Evolutionary conservation across 2,797 vertebrate species (phyloP).

Genomic region (Sebastes baramenuke): DNA sequence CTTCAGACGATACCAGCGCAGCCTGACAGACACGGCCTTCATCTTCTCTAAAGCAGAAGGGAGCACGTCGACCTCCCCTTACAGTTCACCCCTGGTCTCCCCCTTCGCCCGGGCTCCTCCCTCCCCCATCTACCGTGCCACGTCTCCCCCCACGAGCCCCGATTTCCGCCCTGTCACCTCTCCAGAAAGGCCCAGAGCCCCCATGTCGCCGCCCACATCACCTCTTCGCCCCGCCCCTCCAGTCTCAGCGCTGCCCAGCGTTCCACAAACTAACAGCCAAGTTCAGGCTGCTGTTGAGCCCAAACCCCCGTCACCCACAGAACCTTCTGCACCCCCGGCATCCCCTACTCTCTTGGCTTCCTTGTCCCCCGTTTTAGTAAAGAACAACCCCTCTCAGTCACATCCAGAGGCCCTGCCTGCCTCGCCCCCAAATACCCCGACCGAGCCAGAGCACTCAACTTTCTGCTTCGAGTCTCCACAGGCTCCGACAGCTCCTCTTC

Average conservation of each 20-base stretch:
- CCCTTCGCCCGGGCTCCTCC: constrained; percentile 76
- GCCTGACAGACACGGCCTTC: constrained; percentile 89
- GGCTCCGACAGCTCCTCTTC: constrained; percentile 50
- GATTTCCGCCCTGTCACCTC: constrained; percentile 65
- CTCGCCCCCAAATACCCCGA: constrained; percentile 38
- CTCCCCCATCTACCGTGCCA: constrained; percentile 60
- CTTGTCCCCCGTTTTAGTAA: constrained; percentile 26
- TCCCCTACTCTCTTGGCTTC: constrained; percentile 67
- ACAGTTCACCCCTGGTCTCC: constrained; percentile 77
- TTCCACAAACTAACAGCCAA: constrained; percentile 36
- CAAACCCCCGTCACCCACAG: constrained; percentile 46
- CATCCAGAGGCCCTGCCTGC: constrained; percentile 23
- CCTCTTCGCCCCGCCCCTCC: constrained; percentile 55
- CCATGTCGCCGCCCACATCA: constrained; percentile 64
- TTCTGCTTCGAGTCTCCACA: constrained; percentile 57
- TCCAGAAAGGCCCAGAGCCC: constrained; percentile 47
- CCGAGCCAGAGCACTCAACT: constrained; percentile 30
- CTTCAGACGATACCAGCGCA: constrained; percentile 88
- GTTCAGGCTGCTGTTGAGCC: constrained; percentile 36
- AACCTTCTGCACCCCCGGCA: constrained; percentile 61
- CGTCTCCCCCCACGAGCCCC: constrained; percentile 73
- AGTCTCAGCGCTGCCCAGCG: constrained; percentile 34
- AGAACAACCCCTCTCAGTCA: constrained; percentile 13
- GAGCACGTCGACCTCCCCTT: constrained; percentile 62
- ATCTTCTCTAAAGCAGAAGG: constrained; percentile 83